Base-by-base conservation (phyloP, 2,888 invertebrate species). In the Macaria notata region DNA sequence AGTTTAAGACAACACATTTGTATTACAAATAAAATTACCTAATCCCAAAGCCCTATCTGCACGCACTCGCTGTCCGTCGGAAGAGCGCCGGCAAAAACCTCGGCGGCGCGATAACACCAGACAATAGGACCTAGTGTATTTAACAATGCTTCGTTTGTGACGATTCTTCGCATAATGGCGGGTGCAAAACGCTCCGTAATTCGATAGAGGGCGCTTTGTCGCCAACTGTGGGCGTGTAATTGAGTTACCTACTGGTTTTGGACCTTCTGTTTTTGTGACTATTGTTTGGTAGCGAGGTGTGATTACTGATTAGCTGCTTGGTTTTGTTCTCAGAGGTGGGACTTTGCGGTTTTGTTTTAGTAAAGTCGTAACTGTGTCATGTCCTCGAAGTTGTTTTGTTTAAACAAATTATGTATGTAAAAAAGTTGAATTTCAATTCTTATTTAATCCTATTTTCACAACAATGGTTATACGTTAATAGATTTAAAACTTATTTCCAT, bases 61-160 rank as follows among this genome's bases (percentile, higher is more conserved):
- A 54, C 59, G 65, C 71, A n/a, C 41, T 83, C 84, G 72, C 62
- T 81, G 79, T 44, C 62, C 67, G 81, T 78, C 86, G 85, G 84
- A 88, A 85, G 84, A 87, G 85, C 83, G 77, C 76, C 81, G 74
- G 84, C 88, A 88, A 88, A 89, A 88, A 88, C 84, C 88, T 82
- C 84, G 79, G 86, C 72, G 71, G 77, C 68, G 78, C 84, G 90
- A 90, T 89, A 89, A 87, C 86, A 81, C 66, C 85, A 86, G 85
- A 89, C 90, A 90, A 89, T 87, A 81, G 81, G 72, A 79, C 76
- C 86, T 85, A 88, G 88, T 88, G 88, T 86, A 80, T 81, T 75
- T 78, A 72, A 90, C 90, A 90, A 90, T 89, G 86, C 76, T 89
- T 90, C 90, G 88, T 90, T 90, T 90, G 88, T 89, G 88, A 83